phyloP scores from a whole-genome alignment of 2,888 invertebrate species.

The Drepana falcataria region DNA sequence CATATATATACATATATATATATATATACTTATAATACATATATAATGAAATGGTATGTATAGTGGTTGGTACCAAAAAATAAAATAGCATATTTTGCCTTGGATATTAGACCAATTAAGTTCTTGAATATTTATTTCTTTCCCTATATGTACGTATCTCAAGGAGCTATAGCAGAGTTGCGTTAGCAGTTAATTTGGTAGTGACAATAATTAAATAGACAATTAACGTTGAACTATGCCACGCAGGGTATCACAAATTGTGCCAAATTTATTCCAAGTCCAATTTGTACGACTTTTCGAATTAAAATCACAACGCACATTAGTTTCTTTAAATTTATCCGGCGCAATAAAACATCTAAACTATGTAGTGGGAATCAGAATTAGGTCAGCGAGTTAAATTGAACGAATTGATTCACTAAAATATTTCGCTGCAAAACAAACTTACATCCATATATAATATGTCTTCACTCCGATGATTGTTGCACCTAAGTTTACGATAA shows the following conservation, averaged over 20 bases:
- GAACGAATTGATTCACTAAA: slow-evolving; percentile 8
- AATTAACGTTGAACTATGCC: neutral
- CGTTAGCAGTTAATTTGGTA: neutral
- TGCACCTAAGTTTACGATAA: too few relatives aligned
- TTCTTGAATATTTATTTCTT: too few relatives aligned
- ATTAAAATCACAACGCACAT: neutral
- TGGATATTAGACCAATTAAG: too few relatives aligned
- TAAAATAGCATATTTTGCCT: too few relatives aligned
- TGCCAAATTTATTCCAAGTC: neutral
- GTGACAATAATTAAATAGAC: neutral
- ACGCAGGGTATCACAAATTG: neutral
- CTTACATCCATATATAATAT: neutral
- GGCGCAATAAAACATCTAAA: slow-evolving; percentile 14
- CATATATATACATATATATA: too few relatives aligned
- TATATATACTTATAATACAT: too few relatives aligned
- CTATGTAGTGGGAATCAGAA: slow-evolving; percentile 14
- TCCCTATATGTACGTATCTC: too few relatives aligned
- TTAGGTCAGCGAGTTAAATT: slow-evolving; percentile 15
- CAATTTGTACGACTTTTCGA: neutral
- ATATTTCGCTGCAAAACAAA: slow-evolving; percentile 2
- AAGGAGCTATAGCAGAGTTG: too few relatives aligned
- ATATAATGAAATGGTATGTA: too few relatives aligned
- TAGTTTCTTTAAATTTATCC: slow-evolving; percentile 3
- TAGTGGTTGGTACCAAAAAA: too few relatives aligned
- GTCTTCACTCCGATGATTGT: neutral